Evolutionary conservation across 2,113 vertebrate species (phyloP), one percentile per base, ranked within the genome.

Genomic region (Trichomycterus rosablanca): DNA sequence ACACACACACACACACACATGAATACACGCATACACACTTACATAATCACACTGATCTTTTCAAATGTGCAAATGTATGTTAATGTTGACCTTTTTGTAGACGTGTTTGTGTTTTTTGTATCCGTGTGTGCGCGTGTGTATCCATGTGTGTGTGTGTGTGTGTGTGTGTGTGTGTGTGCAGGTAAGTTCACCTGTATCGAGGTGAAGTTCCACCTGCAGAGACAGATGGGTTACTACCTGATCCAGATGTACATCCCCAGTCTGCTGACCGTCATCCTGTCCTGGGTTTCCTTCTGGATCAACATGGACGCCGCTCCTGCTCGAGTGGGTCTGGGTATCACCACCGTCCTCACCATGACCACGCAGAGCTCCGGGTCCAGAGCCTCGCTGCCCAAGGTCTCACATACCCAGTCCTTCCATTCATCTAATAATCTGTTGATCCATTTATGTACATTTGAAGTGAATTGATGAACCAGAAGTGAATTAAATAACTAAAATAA

Each of bases 201-300:
- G 78, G 93, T 97, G 43, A 95, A 93, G 75, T 97, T 97, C 87
- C 92, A 95, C 81, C 80, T 97, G 82, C 92, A 97, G 79, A 79
- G 92, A 59, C 94, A 97, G 74, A 97, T 97, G 93, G 94, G 94
- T 49, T 97, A 97, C 75, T 97, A 97, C 77, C 83, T 97, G 77
- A 97, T 97, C 80, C 94, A 97, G 88, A 97, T 95, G 93, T 97
- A 97, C 80, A 95, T 97, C 53, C 93, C 93, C 23, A 95, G 93
- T 67, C 84, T 97, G 12, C 88, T 97, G 65, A 97, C 94, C 0
- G 92, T 97, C 77, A 97, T 97, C 80, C 87, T 97, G 43, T 97
- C 94, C 72, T 97, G 93, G 94, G 86, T 96, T 42, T 97, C 94
- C 22, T 95, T 96, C 78, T 97, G 94, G 93, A 96, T 97, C 83